Evolutionary conservation across 2,888 invertebrate genomes (phyloP), one percentile per base, ranked within the genome.

Genomic region (Pyralis farinalis): DNA sequence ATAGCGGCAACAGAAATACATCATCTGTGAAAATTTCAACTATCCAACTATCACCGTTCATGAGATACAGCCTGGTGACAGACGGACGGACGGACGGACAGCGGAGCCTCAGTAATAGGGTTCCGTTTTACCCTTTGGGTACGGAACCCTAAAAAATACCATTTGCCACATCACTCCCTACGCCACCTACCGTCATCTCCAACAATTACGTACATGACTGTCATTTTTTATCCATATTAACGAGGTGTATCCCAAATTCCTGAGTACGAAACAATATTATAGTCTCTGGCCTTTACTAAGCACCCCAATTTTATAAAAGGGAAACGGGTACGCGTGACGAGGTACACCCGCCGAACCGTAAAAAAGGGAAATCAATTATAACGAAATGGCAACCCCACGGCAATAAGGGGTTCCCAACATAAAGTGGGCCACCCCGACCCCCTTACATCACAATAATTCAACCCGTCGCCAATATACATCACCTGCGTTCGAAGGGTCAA

Each of bases 351-450:
- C 60, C 75, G 76, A 69, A 74, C 79, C 84, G 77, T 82, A 76
- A 83, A 84, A 83, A 82, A 78, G 75, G 79, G 74, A 77, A 85
- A 86, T 83, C 85, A 87, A 84, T 85, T 85, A 84, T 78, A 78
- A 63, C 75, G 69, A 81, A 80, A 79, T 82, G 77, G 75, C 79
- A 74, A 69, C 66, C 71, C 68, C 62, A 57, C 62, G 62, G 55
- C 55, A 46, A 39, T 52, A 55, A 53, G 58, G 53, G 54, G 49
- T 55, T 56, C 25, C 78, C 72, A 68, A 47, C 46, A 45, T 64
- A 67, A 57, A 53, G 43, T 61, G 69, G 67, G 44, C 62, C 58
- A 40, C 52, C 63, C 58, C 43, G 40, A 29, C 11, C 11, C 7
- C 31, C 31, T 12, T 31, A 8, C 30, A 28, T 35, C 16, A 22